Evolutionary conservation across 2,113 vertebrate genomes (phyloP), one percentile per base, ranked within the genome.

Genomic region (Notechis scutatus): DNA sequence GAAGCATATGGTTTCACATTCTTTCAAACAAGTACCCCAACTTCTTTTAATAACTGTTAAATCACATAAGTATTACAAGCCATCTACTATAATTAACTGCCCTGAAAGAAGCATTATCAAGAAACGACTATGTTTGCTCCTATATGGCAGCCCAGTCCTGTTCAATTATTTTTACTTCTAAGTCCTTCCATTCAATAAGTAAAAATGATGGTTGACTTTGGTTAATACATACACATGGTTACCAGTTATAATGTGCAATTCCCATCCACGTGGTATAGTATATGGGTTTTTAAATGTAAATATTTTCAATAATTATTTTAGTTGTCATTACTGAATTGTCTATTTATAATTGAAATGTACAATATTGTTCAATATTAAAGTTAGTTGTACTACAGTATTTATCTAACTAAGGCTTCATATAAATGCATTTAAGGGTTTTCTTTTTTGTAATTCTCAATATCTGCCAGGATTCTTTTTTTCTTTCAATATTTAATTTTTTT

Each of bases 61-160:
- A 91, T 91, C n/a, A 69, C 69, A 81, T n/a, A 91, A 69, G 52
- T 85, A 69, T 91, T 91, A 55, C 47, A 81, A 39, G 81, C 50
- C 69, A 91, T 56, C 50, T 56, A 52, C 52, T 91, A 45, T 42
- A 91, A 39, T 81, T 90, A 85, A 61, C 56, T 61, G 47, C 18
- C n/a, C 34, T 57, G 55, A 90, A 23, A 47, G 34, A 90, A 86
- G 24, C 39, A 59, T 39, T 39, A 86, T 91, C 10, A 91, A n/a
- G 52, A 57, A 85, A 59, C 9, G 12, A 55, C 39, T 39, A 57
- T 3, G 21, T 91, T 85, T 42, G 5, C 50, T 42, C n/a, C n/a
- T 52, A 18, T 26, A 56, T 39, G 29, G 56, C 90, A 91, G 52
- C 6, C 24, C 23, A 85, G 23, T 91, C 39, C 69, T 56, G n/a